Conservation (phyloP, 2,797 vertebrate species). For the Cirrhinus molitorella region DNA sequence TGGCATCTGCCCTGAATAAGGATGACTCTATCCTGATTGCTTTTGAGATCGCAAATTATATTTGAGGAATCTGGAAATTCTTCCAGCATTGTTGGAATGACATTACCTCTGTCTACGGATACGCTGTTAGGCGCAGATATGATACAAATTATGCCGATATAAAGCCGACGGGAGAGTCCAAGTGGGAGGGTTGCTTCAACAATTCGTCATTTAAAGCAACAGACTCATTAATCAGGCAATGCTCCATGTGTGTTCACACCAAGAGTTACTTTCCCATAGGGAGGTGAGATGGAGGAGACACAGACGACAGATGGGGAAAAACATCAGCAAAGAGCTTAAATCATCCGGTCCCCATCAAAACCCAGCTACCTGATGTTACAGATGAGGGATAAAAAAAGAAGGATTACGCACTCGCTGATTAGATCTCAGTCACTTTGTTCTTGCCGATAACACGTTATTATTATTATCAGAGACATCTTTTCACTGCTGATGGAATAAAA, state of each 20-base stretch:
- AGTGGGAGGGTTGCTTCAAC: slow-evolving; percentile 41
- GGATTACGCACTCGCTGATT: slow-evolving; percentile 67
- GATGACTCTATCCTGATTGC: slow-evolving; percentile 56
- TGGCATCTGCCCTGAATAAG: slow-evolving; percentile 55
- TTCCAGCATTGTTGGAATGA: slow-evolving; percentile 56
- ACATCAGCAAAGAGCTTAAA: slow-evolving; percentile 49
- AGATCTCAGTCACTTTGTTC: slow-evolving; percentile 73
- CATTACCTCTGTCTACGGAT: slow-evolving; percentile 56
- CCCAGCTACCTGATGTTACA: slow-evolving; percentile 59
- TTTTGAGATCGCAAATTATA: slow-evolving; percentile 60
- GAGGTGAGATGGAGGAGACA: slow-evolving; percentile 60
- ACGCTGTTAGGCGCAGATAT: slow-evolving; percentile 62
- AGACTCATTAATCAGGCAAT: slow-evolving; percentile 70
- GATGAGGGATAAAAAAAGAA: slow-evolving; percentile 63
- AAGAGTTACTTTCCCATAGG: slow-evolving; percentile 61
- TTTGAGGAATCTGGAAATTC: slow-evolving; percentile 60
- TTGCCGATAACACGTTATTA: slow-evolving; percentile 73
- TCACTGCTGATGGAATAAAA: slow-evolving; percentile 65
- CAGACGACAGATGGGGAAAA: slow-evolving; percentile 9
- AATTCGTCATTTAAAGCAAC: slow-evolving; percentile 62
- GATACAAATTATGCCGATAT: slow-evolving; percentile 63
- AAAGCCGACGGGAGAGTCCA: slow-evolving; percentile 60
- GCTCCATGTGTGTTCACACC: slow-evolving; percentile 64
- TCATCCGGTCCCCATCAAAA: slow-evolving; percentile 67
- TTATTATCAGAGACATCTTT: slow-evolving; percentile 75